Conservation (phyloP, 2,113 vertebrate genomes). For the Murina feae region DNA sequence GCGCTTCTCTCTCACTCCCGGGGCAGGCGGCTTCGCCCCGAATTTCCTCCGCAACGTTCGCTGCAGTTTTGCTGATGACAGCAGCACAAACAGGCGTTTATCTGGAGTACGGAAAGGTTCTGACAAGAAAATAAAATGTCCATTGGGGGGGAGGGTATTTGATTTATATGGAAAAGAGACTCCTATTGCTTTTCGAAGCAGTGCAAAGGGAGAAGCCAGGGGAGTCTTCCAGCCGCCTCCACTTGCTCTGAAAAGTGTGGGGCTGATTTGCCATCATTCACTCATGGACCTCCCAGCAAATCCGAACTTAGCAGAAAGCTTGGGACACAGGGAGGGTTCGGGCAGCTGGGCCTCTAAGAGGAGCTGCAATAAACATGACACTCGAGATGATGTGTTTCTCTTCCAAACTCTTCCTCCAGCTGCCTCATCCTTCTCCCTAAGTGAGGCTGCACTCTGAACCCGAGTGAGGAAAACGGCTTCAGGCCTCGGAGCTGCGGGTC, state of each 20-base stretch:
- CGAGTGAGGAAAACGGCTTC: too few relatives aligned
- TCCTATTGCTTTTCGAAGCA: background rate
- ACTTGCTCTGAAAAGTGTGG: background rate
- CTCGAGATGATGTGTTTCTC: background rate
- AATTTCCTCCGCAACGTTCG: background rate
- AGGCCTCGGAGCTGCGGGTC: too few relatives aligned
- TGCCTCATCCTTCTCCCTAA: too few relatives aligned
- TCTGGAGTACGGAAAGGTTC: background rate
- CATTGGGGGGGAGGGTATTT: background rate
- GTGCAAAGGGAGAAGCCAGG: background rate
- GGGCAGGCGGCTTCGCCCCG: accelerated
- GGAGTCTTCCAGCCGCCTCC: background rate
- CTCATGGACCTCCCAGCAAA: background rate
- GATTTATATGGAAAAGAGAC: background rate
- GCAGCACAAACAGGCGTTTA: background rate
- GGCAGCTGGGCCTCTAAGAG: background rate
- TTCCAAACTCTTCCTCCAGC: too few relatives aligned
- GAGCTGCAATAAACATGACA: background rate
- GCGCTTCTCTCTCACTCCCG: accelerated
- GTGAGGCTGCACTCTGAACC: accelerated
- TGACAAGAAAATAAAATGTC: background rate
- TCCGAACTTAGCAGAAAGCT: background rate
- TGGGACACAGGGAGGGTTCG: accelerated
- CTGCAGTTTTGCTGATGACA: background rate
- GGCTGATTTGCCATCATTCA: too few relatives aligned